phyloP scores from a whole-genome alignment of 2,888 invertebrate genomes.

The Ephialtes manifestator region DNA sequence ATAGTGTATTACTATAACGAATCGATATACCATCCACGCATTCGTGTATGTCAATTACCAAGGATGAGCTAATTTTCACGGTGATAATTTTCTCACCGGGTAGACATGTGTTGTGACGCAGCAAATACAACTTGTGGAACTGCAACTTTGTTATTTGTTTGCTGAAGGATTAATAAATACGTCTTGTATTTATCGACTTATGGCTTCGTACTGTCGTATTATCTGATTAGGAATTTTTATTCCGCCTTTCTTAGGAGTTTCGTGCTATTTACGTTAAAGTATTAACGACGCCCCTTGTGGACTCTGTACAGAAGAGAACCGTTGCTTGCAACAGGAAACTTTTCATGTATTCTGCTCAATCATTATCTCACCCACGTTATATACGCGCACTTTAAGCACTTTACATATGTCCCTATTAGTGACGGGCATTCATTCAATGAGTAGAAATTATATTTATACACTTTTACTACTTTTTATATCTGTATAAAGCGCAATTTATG shows the following conservation, averaged over 20 bases:
- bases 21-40: constrained; percentile 35
- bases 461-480: no score
- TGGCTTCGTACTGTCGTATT: background rate
- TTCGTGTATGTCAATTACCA: constrained; percentile 8
- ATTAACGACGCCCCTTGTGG: background rate
- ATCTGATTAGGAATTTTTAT: constrained; percentile 12
- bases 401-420: background rate
- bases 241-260: background rate
- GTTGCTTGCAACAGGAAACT: constrained; percentile 2
- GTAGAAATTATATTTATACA: no score
- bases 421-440: background rate
- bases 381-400: background rate
- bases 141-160: background rate
- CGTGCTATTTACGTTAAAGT: background rate
- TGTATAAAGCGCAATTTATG: no score
- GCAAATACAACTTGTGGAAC: background rate
- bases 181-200: background rate
- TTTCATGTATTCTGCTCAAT: constrained; percentile 6
- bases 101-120: background rate
- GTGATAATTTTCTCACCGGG: background rate
- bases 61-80: background rate
- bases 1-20: constrained; percentile 20
- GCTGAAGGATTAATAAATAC: background rate
- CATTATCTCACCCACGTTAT: background rate
- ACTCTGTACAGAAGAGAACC: background rate